Evolutionary conservation across 1,140 invertebrate genomes (phyloP).

Genomic region (Brachionus koreanus): DNA sequence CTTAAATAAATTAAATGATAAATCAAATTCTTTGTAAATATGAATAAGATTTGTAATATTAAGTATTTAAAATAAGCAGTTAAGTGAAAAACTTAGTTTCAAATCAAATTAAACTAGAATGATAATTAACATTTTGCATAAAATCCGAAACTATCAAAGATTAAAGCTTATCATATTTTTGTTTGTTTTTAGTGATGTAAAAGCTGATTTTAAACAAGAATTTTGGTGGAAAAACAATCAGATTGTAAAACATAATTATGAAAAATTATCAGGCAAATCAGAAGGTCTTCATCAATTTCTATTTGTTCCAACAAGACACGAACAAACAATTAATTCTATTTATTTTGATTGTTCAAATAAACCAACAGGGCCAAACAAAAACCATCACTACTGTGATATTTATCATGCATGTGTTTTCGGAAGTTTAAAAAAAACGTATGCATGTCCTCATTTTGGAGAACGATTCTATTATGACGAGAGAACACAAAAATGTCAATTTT

Average conservation of each 20-base stretch:
- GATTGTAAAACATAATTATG: background rate
- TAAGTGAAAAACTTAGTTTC: background rate
- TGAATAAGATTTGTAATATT: background rate
- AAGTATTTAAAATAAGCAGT: background rate
- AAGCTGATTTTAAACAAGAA: background rate
- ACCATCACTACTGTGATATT: conserved; percentile 27
- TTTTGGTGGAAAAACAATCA: background rate
- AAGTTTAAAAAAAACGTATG: conserved; percentile 1
- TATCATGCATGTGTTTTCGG: conserved; percentile 43
- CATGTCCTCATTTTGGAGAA: conserved; percentile 20
- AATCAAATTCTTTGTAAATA: background rate
- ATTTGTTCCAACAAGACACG: background rate
- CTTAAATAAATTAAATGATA: background rate
- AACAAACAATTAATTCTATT: background rate
- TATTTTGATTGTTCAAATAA: conserved; percentile 17
- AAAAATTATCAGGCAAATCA: background rate
- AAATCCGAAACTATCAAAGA: no score
- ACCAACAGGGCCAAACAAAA: conserved; percentile 5
- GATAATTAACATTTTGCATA: no score
- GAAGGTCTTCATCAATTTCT: background rate
- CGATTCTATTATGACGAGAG: conserved; percentile 41
- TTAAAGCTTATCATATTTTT: no score
- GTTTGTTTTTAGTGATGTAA: background rate
- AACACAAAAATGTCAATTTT: conserved; percentile 38
- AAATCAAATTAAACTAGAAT: no score